phyloP scores from a whole-genome alignment of 2,797 vertebrate species.

The Crax fasciolata region DNA sequence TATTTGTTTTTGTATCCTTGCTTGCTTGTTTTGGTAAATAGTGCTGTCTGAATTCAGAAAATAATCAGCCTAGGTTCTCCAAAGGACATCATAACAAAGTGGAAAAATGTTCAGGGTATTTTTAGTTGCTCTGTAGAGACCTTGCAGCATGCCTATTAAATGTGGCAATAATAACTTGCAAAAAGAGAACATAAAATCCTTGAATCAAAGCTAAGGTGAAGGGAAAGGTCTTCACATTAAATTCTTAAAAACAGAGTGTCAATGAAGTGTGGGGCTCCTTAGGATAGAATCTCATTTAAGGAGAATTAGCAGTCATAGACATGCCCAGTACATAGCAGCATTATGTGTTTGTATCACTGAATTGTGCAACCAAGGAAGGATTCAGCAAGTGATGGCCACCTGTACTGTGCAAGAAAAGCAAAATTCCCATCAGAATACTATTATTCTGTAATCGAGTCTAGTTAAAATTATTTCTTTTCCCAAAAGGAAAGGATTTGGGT shows the following conservation, averaged over 20 bases:
- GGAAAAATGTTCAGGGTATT: background rate
- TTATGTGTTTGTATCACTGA: background rate
- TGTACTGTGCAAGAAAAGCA: background rate
- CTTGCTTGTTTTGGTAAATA: background rate
- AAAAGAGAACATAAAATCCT: background rate
- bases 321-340: background rate
- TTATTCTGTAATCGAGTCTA: constrained; percentile 23
- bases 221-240: background rate
- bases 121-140: background rate
- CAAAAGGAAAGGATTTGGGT: constrained; percentile 6
- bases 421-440: background rate
- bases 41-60: background rate
- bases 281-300: background rate
- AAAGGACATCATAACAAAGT: background rate
- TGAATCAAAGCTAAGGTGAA: background rate
- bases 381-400: background rate
- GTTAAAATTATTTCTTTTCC: constrained; percentile 6
- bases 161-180: background rate
- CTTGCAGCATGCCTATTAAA: background rate
- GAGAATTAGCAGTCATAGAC: background rate
- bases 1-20: background rate
- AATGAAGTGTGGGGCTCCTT: background rate
- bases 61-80: background rate
- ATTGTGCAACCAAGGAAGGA: background rate
- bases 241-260: background rate